Base-by-base conservation (phyloP, 2,797 vertebrate genomes). In the Smutsia gigantea region DNA sequence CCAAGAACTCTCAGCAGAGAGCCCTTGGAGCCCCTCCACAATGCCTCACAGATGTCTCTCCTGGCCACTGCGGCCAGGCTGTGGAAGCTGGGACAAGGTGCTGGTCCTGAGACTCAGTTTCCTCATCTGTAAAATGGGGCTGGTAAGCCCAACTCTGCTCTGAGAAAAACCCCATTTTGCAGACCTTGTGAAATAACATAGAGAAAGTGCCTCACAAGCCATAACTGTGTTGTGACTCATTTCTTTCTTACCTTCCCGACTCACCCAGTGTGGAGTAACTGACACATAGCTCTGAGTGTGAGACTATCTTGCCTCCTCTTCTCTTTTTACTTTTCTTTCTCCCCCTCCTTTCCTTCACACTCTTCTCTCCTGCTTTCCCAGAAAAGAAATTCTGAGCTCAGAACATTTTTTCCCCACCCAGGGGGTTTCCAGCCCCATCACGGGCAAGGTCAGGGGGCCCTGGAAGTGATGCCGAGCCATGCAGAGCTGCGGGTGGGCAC, bases 261-360 rank as follows among this genome's bases (percentile, higher is more conserved):
- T 37, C 19, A 10, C 13, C 37, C 17, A 5, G 7, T 3, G 4
- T 3, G 51, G 59, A 49, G n/a, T 1, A 7, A 3, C 53, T 7
- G 46, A 13, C 37, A 46, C 2, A 10, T 0, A 0, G 1, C 19
- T 0, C 19, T 0, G 17, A 57, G 23, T 4, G 42, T 2, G 55
- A 72, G 1, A 10, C 21, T 21, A 7, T 2, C 53, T 39, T 37
- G 34, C 37, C 8, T 37, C 7, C 19, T 23, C 2, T 19, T 13
- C 17, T 5, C 10, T 12, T 31, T 2, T 18, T 37, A 39, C 13
- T 11, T 27, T 46, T 7, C 18, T 27, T 39, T 19, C 59, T 31
- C 37, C 55, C 14, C 17, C 5, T 42, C 29, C 7, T 7, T 23
- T 31, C 11, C 4, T 29, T 21, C 23, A 3, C 23, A 3, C 39